A percentile compares a stretch with the other conserved stretches of the same genome.
Conservation (phyloP, 2,113 vertebrate genomes). For the Eudorcas thomsonii region DNA sequence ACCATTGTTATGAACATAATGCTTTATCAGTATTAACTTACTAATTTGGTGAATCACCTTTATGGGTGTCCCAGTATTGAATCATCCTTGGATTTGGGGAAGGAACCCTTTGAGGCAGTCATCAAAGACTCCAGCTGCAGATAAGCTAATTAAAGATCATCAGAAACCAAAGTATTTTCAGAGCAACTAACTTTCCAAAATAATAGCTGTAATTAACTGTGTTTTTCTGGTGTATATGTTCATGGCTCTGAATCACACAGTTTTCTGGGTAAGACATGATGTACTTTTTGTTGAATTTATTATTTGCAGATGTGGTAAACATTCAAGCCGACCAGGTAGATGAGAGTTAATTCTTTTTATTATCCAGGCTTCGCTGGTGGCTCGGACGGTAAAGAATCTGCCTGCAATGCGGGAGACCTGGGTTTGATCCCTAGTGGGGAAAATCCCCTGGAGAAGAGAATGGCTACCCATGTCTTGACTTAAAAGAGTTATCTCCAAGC, state of each 20-base stretch:
- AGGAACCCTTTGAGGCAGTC: background rate
- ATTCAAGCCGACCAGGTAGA: background rate
- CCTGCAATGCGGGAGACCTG: background rate
- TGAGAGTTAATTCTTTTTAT: background rate
- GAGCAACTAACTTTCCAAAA: too few relatives aligned
- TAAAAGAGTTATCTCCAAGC: background rate
- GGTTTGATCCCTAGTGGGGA: background rate
- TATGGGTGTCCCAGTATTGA: background rate
- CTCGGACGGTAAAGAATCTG: background rate
- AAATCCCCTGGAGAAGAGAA: background rate
- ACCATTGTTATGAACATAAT: background rate
- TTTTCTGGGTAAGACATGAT: background rate
- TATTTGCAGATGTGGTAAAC: background rate
- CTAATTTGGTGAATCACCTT: background rate
- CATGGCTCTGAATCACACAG: background rate
- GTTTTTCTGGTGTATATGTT: background rate
- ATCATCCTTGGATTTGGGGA: background rate
- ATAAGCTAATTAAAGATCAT: background rate
- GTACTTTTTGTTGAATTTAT: background rate
- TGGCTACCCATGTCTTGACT: background rate
- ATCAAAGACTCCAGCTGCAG: background rate
- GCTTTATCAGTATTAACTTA: background rate
- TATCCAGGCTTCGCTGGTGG: background rate
- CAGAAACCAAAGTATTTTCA: background rate
- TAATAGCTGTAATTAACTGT: background rate